Evolutionary conservation across 1,140 invertebrate genomes (phyloP), one percentile per base, ranked within the genome.

Genomic region (Bombus polaris): DNA sequence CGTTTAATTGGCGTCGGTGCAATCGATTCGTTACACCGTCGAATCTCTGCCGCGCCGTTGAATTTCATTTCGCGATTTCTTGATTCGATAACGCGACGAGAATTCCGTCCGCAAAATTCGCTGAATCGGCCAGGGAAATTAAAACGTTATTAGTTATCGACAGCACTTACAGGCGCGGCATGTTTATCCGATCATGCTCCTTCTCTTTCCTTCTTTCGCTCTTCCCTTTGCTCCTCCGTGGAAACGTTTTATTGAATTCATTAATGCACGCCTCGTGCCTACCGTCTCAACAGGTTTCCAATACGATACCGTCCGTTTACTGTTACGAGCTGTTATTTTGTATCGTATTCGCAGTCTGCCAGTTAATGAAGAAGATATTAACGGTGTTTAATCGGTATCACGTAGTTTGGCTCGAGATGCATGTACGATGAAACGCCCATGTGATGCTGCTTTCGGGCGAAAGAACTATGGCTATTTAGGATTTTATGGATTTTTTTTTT

Each of bases 21-120:
- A 53, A 83, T 83, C 81, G 81, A 83, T 83, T 83, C 72, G 71
- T 65, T 65, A 82, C 72, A 68, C 39, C 39, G 22, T 39, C 72
- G 81, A 47, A 62, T 62, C 70, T 32, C 35, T 37, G n/a, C n/a
- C 70, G 53, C 25, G 57, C 75, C 53, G 35, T 76, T 35, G 72
- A 68, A 53, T 75, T 83, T 76, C 66, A 77, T 77, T 83, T 77
- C 22, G 13, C 73, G 73, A 83, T 57, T 83, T 57, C 74, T 83
- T 76, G 72, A 76, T 81, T 22, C 57, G 13, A 65, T 74, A 65
- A 65, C 71, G 15, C 71, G 37, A 6, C 81, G 72, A 66, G 77
- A 10, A 59, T 73, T 53, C 47, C 39, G 32, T 3, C 37, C 68
- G 18, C 35, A 28, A 35, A 25, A 62, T 18, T 25, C 47, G 15